Evolutionary conservation across 2,113 vertebrate genomes (phyloP).

Genomic region (Telmatochromis brichardi): DNA sequence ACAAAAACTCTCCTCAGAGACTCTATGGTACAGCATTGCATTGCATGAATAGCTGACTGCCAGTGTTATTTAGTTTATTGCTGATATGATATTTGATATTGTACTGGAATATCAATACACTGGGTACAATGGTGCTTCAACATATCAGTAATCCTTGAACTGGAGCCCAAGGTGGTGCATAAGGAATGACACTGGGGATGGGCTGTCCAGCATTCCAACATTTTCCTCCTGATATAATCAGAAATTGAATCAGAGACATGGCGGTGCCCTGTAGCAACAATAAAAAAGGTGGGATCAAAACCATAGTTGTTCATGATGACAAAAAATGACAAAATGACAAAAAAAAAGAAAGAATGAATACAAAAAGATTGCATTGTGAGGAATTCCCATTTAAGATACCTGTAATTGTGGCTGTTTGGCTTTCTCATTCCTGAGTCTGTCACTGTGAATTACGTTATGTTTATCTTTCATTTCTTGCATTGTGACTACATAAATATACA

Average conservation of each 20-base stretch:
- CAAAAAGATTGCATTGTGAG: background rate
- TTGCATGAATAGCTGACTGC: background rate
- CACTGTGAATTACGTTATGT: background rate
- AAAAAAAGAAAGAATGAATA: background rate
- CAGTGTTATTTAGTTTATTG: background rate
- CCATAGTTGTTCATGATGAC: background rate
- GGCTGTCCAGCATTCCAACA: background rate
- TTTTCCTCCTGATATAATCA: background rate
- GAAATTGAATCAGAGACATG: slow-evolving; percentile 11
- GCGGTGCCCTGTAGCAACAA: background rate
- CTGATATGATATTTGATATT: background rate
- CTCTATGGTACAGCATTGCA: background rate
- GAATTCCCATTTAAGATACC: background rate
- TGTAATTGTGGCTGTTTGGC: background rate
- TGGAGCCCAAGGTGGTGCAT: background rate
- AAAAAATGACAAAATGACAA: background rate
- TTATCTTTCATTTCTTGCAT: background rate
- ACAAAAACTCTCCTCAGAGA: background rate
- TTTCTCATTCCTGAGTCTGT: background rate
- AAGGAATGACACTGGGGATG: background rate
- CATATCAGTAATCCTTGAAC: background rate
- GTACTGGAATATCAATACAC: background rate
- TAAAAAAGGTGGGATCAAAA: background rate
- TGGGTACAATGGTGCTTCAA: background rate
- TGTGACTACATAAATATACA: background rate